Evolutionary conservation across 2,797 vertebrate species (phyloP), one percentile per base, ranked within the genome.

Genomic region (Artibeus jamaicensis): DNA sequence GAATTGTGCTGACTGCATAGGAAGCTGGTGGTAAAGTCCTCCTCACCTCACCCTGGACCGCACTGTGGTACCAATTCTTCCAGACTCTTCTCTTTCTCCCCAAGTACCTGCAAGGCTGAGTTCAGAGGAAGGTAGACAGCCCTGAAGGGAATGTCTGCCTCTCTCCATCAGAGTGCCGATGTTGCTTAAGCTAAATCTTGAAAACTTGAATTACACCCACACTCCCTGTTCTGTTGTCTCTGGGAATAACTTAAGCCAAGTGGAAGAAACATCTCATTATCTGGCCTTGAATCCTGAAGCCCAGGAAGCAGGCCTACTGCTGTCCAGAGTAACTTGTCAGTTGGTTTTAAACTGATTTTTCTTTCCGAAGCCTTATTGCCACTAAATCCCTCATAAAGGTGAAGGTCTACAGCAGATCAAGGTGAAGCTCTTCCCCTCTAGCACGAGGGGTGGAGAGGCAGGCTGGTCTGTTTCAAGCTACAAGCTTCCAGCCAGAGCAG

Each of bases 331-430:
- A 86, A 89, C 76, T 22, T 86, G 73, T 86, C 86, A 74, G 12
- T 44, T 89, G 70, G 26, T 78, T 65, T 91, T 85, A 84, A 87
- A 86, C 77, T 39, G 50, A 88, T 62, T 71, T 90, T 79, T 74
- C 71, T 78, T 87, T 86, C 81, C 0, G 2, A 94, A 29, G 68
- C 29, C 78, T 96, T 94, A 94, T 95, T 96, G 91, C 81, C 85
- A 86, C 81, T 86, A 96, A 98, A 97, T 96, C 95, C 89, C 48
- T 96, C 87, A 59, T 94, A 97, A 97, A 97, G 95, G 91, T 96
- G 90, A 93, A 22, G 48, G 65, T 26, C 26, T 89, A 65, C 10
- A 88, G 48, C 18, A 85, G 94, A 96, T 95, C 76, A 91, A 79
- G 67, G 82, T 0, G 39, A 76, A 93, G 50, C 62, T 71, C n/a